These are phyloP conservation scores for Drosophila ironensis DNA, from an alignment of 1,140 invertebrate genomes.

Conservation along the genomic window DNA sequence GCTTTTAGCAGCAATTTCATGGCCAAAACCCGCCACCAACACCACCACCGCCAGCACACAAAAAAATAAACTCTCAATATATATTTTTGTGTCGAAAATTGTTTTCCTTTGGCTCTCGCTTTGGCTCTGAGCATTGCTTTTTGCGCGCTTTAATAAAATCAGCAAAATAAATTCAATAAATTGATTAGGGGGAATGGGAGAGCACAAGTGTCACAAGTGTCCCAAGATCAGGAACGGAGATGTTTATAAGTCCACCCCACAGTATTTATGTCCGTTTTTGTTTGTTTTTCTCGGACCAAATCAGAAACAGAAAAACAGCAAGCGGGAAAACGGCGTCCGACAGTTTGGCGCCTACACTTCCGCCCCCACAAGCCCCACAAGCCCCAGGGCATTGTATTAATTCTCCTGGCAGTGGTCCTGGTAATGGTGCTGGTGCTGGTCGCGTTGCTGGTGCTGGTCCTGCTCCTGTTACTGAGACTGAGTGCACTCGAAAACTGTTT, in stretches of 20 bases:
- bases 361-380: no score
- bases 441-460: no score
- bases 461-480: no score
- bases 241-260: constrained; percentile 19
- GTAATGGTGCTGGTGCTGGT: no score
- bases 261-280: constrained; percentile 49
- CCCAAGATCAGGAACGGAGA: background rate
- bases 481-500: constrained; percentile 35
- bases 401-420: constrained; percentile 4
- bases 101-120: constrained; percentile 17
- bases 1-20: no score
- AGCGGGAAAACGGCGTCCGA: constrained; percentile 43
- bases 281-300: constrained; percentile 22
- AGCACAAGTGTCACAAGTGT: constrained; percentile 67
- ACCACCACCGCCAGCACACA: background rate
- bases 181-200: constrained; percentile 51
- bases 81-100: constrained; percentile 7
- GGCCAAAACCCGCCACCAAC: constrained; percentile 3
- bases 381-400: no score
- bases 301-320: background rate
- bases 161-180: constrained; percentile 74
- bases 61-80: constrained; percentile 11
- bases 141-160: constrained; percentile 69
- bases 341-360: constrained; percentile 58
- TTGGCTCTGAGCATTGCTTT: constrained; percentile 16